Conservation (phyloP, 2,113 vertebrate genomes). For the Sorex araneus region DNA sequence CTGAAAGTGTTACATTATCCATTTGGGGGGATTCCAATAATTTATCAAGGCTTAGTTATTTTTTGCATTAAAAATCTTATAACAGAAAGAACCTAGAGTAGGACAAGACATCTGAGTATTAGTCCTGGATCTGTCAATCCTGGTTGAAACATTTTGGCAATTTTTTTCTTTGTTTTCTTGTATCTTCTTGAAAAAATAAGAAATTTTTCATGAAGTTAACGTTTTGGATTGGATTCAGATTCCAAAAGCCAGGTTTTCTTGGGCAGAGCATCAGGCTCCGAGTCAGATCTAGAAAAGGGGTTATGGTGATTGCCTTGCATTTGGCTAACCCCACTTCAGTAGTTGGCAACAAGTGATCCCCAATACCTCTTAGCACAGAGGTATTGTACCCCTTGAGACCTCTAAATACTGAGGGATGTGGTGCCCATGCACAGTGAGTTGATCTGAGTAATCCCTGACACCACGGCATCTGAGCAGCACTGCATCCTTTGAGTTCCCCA, state of each 20-base stretch:
- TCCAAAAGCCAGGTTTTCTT: background rate
- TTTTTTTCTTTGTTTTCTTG: slow-evolving; percentile 20
- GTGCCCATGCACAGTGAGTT: too few relatives aligned
- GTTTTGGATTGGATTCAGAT: slow-evolving; percentile 25
- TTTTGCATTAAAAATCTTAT: background rate
- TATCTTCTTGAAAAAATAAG: background rate
- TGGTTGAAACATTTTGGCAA: background rate
- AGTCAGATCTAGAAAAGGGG: too few relatives aligned
- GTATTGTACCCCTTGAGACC: too few relatives aligned
- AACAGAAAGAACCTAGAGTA: background rate
- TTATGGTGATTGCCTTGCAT: too few relatives aligned
- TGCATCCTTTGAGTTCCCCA: too few relatives aligned
- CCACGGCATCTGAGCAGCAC: too few relatives aligned
- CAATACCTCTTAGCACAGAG: too few relatives aligned
- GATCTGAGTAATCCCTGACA: too few relatives aligned
- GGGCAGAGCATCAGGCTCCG: background rate
- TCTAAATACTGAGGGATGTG: too few relatives aligned
- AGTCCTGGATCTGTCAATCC: background rate
- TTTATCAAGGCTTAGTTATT: background rate
- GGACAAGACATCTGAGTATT: background rate
- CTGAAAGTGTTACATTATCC: background rate
- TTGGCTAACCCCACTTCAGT: too few relatives aligned
- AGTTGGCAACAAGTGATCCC: too few relatives aligned
- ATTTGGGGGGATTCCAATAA: background rate
- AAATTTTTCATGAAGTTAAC: slow-evolving; percentile 19